Percentiles rank a stretch among this genome's conserved stretches.
These are phyloP conservation scores for Synodontis membranacea DNA, from an alignment of 2,113 vertebrate species.

Conservation along the genomic window DNA sequence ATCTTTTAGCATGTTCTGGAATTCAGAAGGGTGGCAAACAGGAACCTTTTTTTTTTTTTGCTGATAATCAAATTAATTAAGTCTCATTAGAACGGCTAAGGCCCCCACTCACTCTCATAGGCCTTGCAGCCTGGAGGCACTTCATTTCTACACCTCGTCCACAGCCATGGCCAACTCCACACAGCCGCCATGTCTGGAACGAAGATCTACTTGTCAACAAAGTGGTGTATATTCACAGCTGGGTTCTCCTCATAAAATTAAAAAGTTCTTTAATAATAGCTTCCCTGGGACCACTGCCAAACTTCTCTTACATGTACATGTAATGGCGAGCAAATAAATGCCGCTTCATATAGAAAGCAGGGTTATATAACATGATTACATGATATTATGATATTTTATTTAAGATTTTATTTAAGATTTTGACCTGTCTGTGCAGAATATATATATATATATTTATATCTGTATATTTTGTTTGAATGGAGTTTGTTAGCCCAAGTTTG, in stretches of 20 bases:
- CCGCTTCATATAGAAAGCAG: not conserved
- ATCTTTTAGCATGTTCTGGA: slow-evolving; percentile 31
- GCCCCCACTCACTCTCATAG: not conserved
- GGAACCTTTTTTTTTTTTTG: slow-evolving; percentile 10
- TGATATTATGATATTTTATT: no score
- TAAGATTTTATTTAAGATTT: not conserved
- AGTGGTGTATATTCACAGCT: not conserved
- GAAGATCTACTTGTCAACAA: not conserved
- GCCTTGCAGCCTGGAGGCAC: not conserved
- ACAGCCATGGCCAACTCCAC: not conserved
- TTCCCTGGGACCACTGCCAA: not conserved
- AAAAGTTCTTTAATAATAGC: not conserved
- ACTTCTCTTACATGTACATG: not conserved
- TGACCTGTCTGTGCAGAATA: not conserved
- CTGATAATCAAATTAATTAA: slow-evolving; percentile 38
- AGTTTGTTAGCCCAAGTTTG: not conserved
- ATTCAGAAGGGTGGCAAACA: slow-evolving; percentile 38
- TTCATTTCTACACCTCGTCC: not conserved
- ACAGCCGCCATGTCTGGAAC: not conserved
- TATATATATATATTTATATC: not conserved
- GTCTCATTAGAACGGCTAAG: slow-evolving; percentile 6
- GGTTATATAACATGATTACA: no score
- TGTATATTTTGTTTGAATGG: not conserved
- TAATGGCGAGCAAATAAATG: not conserved
- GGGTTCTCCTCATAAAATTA: not conserved